Base-by-base conservation (phyloP, 2,797 vertebrate species). In the Lepus oiostolus region DNA sequence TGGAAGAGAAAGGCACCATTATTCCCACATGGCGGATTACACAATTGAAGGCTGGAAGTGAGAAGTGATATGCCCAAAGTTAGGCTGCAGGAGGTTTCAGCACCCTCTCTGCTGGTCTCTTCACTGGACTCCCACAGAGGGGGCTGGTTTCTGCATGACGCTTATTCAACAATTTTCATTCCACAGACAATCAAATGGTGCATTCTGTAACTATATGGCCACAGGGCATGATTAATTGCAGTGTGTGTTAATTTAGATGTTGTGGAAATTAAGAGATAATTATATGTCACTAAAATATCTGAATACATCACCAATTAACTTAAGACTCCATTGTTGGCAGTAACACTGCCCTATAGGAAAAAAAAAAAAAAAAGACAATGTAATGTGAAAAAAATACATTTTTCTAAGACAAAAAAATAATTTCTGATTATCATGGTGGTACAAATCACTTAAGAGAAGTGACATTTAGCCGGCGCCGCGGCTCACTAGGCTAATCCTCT, bases 201-300 rank as follows among this genome's bases (percentile, higher is more conserved):
- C 60, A 42, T 96, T 85, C 91, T 95, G 82, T 94, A 96, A 94
- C 88, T 85, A 4, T 74, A 94, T 80, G 90, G 82, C 93, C 80
- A 92, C 70, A 74, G 93, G 91, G 79, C 72, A 89, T n/a, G 38
- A 96, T 95, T 95, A 97, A 96, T 96, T 96, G 85, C 75, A 85
- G 32, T 76, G 65, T 87, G 84, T 26, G 54, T 65, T 96, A 88
- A 95, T 93, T 96, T 91, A 93, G 88, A 91, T 84, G 67, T 94
- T 95, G 54, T 92, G 75, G 14, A 95, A 96, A 96, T 95, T 91
- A 92, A 83, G 91, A 96, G 74, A 92, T 92, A 96, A 90, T 96
- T 96, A 91, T 79, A 65, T 94, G 74, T 95, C 85, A 70, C 70
- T 87, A 71, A 96, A 96, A 91, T 95, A 94, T 90, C 95, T 94